These are phyloP conservation scores for Cheilosia soror DNA, from an alignment of 2,888 invertebrate species.

Conservation along the genomic window DNA sequence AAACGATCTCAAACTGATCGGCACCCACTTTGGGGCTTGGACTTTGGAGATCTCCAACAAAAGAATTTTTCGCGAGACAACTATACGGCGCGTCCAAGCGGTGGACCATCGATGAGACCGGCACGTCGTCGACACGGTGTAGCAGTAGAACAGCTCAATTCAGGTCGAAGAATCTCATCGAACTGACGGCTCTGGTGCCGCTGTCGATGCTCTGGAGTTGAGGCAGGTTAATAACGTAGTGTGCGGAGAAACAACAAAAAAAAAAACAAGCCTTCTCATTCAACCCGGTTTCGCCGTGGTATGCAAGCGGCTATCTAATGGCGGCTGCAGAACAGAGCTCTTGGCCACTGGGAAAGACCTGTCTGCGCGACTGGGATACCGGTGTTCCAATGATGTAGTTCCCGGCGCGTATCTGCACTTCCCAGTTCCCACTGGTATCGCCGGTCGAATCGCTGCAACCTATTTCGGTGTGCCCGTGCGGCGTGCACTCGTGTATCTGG, in stretches of 20 bases:
- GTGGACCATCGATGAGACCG: constrained; percentile 24
- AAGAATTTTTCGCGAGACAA: constrained; percentile 22
- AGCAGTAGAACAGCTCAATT: constrained; percentile 66
- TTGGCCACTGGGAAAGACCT: constrained; percentile 70
- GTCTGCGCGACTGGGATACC: constrained; percentile 54
- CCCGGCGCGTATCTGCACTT: constrained; percentile 64
- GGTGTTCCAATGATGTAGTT: constrained; percentile 65
- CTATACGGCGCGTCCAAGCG: constrained; percentile 6
- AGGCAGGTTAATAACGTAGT: constrained; percentile 61
- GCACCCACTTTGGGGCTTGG: constrained; percentile 15
- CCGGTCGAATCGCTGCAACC: constrained; percentile 56
- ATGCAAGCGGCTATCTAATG: constrained; percentile 69
- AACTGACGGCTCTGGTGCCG: constrained; percentile 62
- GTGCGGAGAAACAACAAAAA: constrained; percentile 18
- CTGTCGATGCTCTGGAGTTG: constrained; percentile 51
- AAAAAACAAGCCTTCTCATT: constrained; percentile 26
- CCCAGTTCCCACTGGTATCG: constrained; percentile 63
- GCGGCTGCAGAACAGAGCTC: constrained; percentile 53
- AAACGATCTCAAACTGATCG: constrained; percentile 48
- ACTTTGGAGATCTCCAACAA: neutral
- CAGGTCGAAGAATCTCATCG: constrained; percentile 71
- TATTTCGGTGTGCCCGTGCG: constrained; percentile 29
- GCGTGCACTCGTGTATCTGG: constrained; percentile 37
- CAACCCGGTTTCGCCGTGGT: constrained; percentile 66
- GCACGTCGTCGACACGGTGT: constrained; percentile 18